Evolutionary conservation across 2,888 invertebrate species (phyloP).

Genomic region (Plebejus melissa): DNA sequence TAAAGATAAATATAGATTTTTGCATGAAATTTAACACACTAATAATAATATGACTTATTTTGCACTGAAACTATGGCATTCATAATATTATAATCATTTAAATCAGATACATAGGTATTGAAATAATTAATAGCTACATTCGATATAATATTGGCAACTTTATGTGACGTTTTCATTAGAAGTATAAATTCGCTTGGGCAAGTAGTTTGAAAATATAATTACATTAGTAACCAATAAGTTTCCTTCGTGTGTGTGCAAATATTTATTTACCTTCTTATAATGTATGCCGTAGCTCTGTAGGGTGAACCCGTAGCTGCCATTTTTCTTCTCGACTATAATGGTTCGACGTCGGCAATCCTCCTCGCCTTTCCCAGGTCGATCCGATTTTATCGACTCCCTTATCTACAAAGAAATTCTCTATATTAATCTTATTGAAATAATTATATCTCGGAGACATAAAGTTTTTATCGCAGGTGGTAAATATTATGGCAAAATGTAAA

Average conservation of each 20-base stretch:
- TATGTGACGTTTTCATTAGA: too few relatives aligned
- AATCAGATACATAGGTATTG: too few relatives aligned
- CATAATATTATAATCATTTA: too few relatives aligned
- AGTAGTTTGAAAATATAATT: too few relatives aligned
- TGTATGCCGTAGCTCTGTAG: slow-evolving; percentile 98
- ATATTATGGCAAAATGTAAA: background rate
- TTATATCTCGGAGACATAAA: background rate
- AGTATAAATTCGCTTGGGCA: too few relatives aligned
- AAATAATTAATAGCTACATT: too few relatives aligned
- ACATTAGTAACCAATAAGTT: background rate
- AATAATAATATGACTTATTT: too few relatives aligned
- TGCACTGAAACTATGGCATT: too few relatives aligned
- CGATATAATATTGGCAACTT: too few relatives aligned
- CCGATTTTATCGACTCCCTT: slow-evolving; percentile 63
- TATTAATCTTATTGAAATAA: background rate
- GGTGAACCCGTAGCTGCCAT: slow-evolving; percentile 96
- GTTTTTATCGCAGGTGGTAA: background rate
- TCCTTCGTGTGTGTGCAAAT: background rate
- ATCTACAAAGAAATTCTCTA: slow-evolving; percentile 45
- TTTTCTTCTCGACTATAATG: slow-evolving; percentile 94
- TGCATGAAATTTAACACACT: background rate
- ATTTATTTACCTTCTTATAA: slow-evolving; percentile 83
- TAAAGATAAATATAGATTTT: background rate
- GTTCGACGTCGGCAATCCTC: slow-evolving; percentile 93
- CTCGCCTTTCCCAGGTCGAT: slow-evolving; percentile 70